Base-by-base conservation (phyloP, 2,797 vertebrate species). In the Hemibagrus guttatus region DNA sequence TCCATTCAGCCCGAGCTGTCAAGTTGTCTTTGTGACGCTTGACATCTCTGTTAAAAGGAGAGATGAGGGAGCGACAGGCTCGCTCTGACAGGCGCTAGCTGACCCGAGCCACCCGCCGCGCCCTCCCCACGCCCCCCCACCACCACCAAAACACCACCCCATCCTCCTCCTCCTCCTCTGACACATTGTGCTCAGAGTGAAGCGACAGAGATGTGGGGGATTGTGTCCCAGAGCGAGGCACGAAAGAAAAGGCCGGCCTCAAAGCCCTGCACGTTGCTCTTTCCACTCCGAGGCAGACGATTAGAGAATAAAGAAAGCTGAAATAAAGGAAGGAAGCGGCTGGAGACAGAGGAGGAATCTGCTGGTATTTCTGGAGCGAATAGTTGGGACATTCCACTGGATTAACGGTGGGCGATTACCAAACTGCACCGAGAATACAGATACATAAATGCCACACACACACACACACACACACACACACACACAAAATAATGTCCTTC, bases 41-140 rank as follows among this genome's bases (percentile, higher is more conserved):
- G 96, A 96, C 90, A 86, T 96, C 95, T 96, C 95, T 94, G 95
- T 96, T 96, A 96, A 95, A 94, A 91, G 88, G 49, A 71, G 83
- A 87, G 89, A 90, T 90, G 91, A 87, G 92, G 91, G 83, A 92
- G 91, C 90, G 91, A 92, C 91, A 88, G 90, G 78, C 61, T 84
- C 87, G 69, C 89, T 81, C 82, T 90, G 89, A 86, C 90, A 87
- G 89, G 90, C 86, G 86, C 87, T 90, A 89, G 91, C 91, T 92
- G 92, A 92, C 91, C 8, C 89, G 92, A 94, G 95, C 95, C 92
- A 91, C 75, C 86, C 85, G 93, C 93, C 93, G 92, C 80, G 56
- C 87, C 92, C 2, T n/a, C 85, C 92, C 93, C 93, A 59, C 26
- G 46, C 23, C 28, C 64, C 76, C 69, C 76, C 93, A 69, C n/a